Conservation (phyloP, 2,888 invertebrate genomes). For the Drosophila incognita region DNA sequence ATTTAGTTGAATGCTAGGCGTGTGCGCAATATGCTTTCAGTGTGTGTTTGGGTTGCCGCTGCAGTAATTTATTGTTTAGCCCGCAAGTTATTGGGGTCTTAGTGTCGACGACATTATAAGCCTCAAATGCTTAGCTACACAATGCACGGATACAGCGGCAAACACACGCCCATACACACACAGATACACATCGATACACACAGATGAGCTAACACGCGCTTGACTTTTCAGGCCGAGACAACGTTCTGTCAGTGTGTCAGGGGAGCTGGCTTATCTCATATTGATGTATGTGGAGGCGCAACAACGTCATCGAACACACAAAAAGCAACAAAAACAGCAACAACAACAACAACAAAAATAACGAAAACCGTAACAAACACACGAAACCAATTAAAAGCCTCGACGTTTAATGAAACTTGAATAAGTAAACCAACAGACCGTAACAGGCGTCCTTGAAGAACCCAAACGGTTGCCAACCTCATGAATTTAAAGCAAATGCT, state of each 20-base stretch:
- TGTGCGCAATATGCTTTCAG: conserved; percentile 49
- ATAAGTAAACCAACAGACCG: conserved; percentile 42
- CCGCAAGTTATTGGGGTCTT: conserved; percentile 71
- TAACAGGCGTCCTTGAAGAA: conserved; percentile 55
- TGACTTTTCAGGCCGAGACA: conserved; percentile 49
- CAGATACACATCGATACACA: conserved; percentile 22
- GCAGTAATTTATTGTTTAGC: conserved; percentile 69
- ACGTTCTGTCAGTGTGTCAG: conserved; percentile 62
- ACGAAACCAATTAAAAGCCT: conserved; percentile 60
- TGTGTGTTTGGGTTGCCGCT: conserved; percentile 32
- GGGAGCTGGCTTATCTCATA: conserved; percentile 59
- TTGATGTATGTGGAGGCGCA: conserved; percentile 59
- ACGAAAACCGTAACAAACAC: conserved; percentile 11
- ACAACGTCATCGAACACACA: conserved; percentile 18
- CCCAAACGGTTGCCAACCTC: conserved; percentile 23
- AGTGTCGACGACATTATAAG: conserved; percentile 72
- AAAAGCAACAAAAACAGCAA: neutral
- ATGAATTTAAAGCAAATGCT: conserved; percentile 74
- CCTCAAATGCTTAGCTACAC: conserved; percentile 44
- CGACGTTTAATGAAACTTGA: conserved; percentile 71
- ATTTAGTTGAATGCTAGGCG: conserved; percentile 4
- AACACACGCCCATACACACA: conserved; percentile 16
- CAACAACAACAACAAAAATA: conserved; percentile 4
- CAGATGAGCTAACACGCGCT: conserved; percentile 29
- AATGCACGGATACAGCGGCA: conserved; percentile 5